Percentiles rank a stretch among this genome's conserved stretches.
These are phyloP conservation scores for Leptoteleia sp. DNA, from an alignment of 1,140 invertebrate genomes.

Conservation along the genomic window DNA sequence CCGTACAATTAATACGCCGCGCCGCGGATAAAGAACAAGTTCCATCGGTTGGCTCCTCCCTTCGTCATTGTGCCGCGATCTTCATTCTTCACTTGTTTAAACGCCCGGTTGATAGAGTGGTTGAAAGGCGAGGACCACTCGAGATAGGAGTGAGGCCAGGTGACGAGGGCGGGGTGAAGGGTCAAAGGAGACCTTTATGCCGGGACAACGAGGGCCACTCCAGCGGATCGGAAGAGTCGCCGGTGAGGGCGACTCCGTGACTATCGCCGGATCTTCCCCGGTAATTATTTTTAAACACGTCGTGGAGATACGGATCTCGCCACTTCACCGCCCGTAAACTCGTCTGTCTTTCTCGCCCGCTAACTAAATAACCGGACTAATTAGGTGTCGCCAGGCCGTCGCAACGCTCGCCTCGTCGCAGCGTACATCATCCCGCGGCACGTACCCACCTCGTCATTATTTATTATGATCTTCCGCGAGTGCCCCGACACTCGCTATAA, in stretches of 20 bases:
- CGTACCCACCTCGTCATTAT: slow-evolving; percentile 47
- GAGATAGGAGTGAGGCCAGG: too few species aligned
- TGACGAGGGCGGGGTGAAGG: too few species aligned
- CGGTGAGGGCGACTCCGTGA: slow-evolving; percentile 79
- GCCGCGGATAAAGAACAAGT: too few species aligned
- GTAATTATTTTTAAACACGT: slow-evolving; percentile 82
- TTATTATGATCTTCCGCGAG: slow-evolving; percentile 46
- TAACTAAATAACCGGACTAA: slow-evolving; percentile 76
- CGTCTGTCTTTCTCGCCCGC: slow-evolving; percentile 61
- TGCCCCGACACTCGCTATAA: slow-evolving; percentile 17
- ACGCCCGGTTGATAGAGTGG: too few species aligned
- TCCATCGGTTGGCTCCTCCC: too few species aligned
- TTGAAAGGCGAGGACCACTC: too few species aligned
- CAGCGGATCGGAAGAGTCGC: slow-evolving; percentile 66
- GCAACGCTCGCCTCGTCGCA: slow-evolving; percentile 38
- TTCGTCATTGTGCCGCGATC: too few species aligned
- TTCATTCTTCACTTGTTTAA: too few species aligned
- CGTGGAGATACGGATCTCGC: slow-evolving; percentile 78
- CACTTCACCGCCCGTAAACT: slow-evolving; percentile 67
- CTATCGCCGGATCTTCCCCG: slow-evolving; percentile 78
- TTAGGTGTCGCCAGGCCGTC: slow-evolving; percentile 62
- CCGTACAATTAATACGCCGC: too few species aligned
- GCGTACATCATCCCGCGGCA: slow-evolving; percentile 51
- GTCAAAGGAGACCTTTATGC: slow-evolving; percentile 68
- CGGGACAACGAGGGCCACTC: slow-evolving; percentile 72